Evolutionary conservation across 2,113 vertebrate genomes (phyloP).

Genomic region (Gracilinanus agilis): DNA sequence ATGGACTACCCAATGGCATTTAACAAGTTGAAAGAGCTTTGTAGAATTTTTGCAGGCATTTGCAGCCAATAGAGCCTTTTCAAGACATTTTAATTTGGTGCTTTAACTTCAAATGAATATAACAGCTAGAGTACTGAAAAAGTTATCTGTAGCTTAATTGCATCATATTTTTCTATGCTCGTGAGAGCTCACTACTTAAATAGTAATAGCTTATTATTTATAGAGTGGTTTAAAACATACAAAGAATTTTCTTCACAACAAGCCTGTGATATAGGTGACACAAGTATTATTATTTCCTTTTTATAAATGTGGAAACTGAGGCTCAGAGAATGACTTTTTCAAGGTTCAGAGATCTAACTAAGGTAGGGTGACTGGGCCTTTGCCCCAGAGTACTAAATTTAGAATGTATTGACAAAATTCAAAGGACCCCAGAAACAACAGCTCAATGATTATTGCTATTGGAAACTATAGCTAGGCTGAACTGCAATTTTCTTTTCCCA

Average conservation of each 20-base stretch:
- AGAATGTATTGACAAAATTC: neutral
- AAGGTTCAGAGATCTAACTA: neutral
- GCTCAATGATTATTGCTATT: neutral
- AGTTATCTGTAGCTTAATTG: neutral
- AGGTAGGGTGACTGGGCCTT: neutral
- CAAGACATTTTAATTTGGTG: conserved; percentile 37
- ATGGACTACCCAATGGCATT: neutral
- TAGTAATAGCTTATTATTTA: neutral
- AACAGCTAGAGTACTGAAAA: conserved; percentile 26
- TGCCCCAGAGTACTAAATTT: neutral
- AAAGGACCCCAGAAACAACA: neutral
- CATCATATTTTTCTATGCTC: conserved; percentile 31
- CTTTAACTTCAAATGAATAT: neutral
- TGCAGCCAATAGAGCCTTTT: neutral
- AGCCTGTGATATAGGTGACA: neutral
- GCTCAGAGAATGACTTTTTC: neutral
- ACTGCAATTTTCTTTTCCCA: neutral
- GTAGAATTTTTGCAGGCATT: neutral
- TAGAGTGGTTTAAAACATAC: neutral
- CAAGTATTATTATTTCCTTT: neutral
- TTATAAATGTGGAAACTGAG: neutral
- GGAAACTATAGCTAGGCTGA: neutral
- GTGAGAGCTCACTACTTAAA: conserved; percentile 18
- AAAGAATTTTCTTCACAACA: neutral
- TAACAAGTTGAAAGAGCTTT: neutral